These are phyloP conservation scores for Centruroides sculpturatus DNA, from an alignment of 1,140 invertebrate genomes.

Conservation along the genomic window DNA sequence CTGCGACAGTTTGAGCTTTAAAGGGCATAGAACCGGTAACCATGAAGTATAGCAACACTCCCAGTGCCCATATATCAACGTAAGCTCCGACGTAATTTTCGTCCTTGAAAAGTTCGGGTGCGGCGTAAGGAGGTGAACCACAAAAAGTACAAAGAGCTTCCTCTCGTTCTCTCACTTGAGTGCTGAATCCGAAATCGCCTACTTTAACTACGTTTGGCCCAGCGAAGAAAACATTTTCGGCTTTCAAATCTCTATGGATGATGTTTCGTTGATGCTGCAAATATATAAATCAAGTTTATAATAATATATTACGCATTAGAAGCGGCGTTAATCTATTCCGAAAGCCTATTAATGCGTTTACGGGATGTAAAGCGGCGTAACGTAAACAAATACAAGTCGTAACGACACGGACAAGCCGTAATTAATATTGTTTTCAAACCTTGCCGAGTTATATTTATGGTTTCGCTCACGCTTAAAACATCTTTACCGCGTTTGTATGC, in stretches of 20 bases:
- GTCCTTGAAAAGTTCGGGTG: constrained; percentile 64
- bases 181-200: constrained; percentile 70
- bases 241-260: constrained; percentile 77
- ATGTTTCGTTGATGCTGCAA: constrained; percentile 53
- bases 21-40: constrained; percentile 64
- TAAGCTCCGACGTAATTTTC: constrained; percentile 53
- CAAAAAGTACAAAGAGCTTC: constrained; percentile 65
- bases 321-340: background rate
- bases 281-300: background rate
- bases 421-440: no score
- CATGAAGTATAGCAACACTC: constrained; percentile 65
- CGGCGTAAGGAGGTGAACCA: constrained; percentile 78
- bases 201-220: constrained; percentile 38
- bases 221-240: constrained; percentile 54
- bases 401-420: background rate
- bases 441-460: no score
- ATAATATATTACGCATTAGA: background rate
- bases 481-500: no score
- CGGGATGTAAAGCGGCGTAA: background rate
- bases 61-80: constrained; percentile 73
- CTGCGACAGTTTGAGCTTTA: constrained; percentile 40
- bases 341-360: background rate
- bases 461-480: no score
- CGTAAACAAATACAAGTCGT: background rate
- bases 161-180: constrained; percentile 34